Percentiles rank a stretch among this genome's conserved stretches.
Conservation (phyloP, 2,888 invertebrate species). For the Cepaea hortensis region DNA sequence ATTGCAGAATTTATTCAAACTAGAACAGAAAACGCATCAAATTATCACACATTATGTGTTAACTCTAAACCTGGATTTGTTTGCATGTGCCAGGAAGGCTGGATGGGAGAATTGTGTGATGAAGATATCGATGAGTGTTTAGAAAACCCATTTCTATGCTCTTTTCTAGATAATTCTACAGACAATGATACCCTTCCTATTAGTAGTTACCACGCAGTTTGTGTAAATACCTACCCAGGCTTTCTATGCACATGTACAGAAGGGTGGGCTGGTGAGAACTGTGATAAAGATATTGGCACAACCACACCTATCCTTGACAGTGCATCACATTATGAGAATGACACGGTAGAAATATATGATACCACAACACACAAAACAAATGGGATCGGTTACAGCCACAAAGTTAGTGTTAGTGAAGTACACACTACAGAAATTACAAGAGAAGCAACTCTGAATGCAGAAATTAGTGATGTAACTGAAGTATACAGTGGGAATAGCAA, state of each 20-base stretch:
- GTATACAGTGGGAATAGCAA: not conserved
- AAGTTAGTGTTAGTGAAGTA: not conserved
- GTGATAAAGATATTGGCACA: not conserved
- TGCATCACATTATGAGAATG: not conserved
- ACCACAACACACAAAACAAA: not conserved
- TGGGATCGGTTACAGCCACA: not conserved
- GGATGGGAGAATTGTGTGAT: not conserved
- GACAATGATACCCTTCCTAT: not conserved
- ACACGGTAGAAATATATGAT: not conserved
- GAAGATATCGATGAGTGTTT: not conserved
- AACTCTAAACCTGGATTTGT: not conserved
- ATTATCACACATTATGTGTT: not conserved
- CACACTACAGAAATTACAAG: not conserved
- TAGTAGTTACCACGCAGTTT: not conserved
- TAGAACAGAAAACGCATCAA: not conserved
- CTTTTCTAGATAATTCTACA: not conserved
- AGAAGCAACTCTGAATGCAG: not conserved
- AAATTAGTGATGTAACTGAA: not conserved
- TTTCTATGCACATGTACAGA: not conserved
- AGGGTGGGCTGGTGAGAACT: conserved; percentile 6
- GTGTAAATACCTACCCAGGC: not conserved
- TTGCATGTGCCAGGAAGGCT: not conserved
- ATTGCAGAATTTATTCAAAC: not conserved
- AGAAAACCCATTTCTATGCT: not conserved
- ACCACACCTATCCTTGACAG: not conserved